Base-by-base conservation (phyloP, 2,113 vertebrate species). In the Rissa tridactyla region DNA sequence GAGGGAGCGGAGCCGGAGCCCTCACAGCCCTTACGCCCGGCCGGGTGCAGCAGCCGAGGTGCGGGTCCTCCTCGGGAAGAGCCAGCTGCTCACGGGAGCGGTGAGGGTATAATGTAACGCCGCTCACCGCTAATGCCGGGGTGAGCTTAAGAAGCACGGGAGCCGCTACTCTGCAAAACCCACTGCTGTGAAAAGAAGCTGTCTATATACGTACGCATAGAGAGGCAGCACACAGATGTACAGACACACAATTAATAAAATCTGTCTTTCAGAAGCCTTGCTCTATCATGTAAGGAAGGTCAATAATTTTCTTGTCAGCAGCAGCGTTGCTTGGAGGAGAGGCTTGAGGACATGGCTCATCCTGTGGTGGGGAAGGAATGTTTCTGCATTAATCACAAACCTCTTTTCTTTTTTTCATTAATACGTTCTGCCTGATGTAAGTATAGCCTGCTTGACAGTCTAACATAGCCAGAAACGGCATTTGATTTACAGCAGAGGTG, bases 131-230 rank as follows among this genome's bases (percentile, higher is more conserved):
- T 70, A 54, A 66, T 2, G 15, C 52, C 0, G 0, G 83, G 57
- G 58, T 8, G 44, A 72, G 38, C 54, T 64, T 4, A 55, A 58
- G 44, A 64, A 60, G 78, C 36, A 10, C 1, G 0, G 62, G 40
- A 65, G 51, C 54, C 5, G 1, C 13, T 40, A 73, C 9, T 3
- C 36, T 52, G 82, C 49, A 44, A 25, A 61, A 20, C 5, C 2
- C 3, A 10, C 51, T 38, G 75, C 84, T 23, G 5, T 34, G 60
- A 49, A 32, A 36, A 36, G 46, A 34, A 83, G 51, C 26, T 4
- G 0, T 30, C 12, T 25, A 6, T 15, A 7, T 4, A 15, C 0
- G 0, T 2, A 5, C 0, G 0, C 36, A 3, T 0, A 10, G 46
- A 49, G 40, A 40, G 42, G 34, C 30, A 32, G 72, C 61, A 66